These are phyloP conservation scores for Blera fallax DNA, from an alignment of 2,888 invertebrate species.

Conservation along the genomic window DNA sequence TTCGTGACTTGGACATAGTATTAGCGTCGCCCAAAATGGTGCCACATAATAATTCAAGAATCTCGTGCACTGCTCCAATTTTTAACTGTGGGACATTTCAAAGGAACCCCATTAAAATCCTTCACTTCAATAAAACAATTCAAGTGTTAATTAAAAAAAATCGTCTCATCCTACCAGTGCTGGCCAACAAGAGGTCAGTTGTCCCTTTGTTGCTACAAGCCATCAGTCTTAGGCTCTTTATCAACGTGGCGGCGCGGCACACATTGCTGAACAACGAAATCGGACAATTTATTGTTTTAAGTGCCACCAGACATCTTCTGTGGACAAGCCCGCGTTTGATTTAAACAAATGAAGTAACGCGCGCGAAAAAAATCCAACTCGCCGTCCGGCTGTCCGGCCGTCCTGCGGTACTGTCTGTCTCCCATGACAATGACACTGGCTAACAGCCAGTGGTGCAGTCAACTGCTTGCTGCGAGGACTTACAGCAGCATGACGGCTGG, in stretches of 20 bases:
- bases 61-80: conserved; percentile 65
- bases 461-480: conserved; percentile 26
- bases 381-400: no score
- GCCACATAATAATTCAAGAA: conserved; percentile 34
- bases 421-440: conserved; percentile 57
- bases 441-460: conserved; percentile 63
- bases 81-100: conserved; percentile 25
- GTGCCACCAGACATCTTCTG: conserved; percentile 60
- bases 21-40: not conserved
- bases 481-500: conserved; percentile 41
- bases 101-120: conserved; percentile 27
- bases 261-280: conserved; percentile 55
- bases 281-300: conserved; percentile 71
- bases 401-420: not conserved
- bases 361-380: conserved; percentile 10
- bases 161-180: not conserved
- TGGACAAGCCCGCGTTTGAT: conserved; percentile 58
- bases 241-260: conserved; percentile 44
- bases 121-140: conserved; percentile 53
- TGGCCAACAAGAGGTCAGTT: conserved; percentile 1
- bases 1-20: conserved; percentile 56
- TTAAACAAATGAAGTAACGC: conserved; percentile 68
- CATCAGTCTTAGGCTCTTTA: conserved; percentile 67
- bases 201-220: conserved; percentile 59
- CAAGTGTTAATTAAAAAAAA: conserved; percentile 66